A percentile compares a stretch with the other conserved stretches of the same genome.
These are phyloP conservation scores for Phataginus tricuspis DNA, from an alignment of 2,797 vertebrate species.

Conservation along the genomic window DNA sequence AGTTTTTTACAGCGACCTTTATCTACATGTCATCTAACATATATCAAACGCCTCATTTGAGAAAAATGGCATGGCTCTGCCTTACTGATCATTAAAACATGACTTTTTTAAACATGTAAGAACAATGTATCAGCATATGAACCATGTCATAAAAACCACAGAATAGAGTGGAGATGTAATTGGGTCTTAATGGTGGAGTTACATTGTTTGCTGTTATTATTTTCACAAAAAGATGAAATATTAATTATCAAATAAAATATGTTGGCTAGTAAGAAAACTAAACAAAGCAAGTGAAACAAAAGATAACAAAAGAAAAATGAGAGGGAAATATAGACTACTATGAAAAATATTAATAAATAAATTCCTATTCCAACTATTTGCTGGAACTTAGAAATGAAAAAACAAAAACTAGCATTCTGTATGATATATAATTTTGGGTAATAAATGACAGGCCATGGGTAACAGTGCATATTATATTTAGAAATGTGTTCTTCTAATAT, in stretches of 20 bases:
- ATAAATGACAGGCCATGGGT: not conserved
- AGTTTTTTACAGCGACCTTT: not conserved
- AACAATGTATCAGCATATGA: not conserved
- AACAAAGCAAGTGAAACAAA: not conserved
- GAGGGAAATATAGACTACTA: not conserved
- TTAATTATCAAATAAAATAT: constrained; percentile 12
- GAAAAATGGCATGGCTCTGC: not conserved
- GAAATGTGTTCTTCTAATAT: not conserved
- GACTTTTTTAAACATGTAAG: not conserved
- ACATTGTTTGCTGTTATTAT: not conserved
- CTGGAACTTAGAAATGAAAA: not conserved
- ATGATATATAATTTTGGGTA: not conserved
- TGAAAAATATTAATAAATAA: not conserved
- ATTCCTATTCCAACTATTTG: not conserved
- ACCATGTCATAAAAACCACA: not conserved
- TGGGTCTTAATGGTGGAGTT: not conserved
- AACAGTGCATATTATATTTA: not conserved
- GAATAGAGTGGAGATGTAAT: not conserved
- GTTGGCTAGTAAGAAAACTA: not conserved
- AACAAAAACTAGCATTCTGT: not conserved
- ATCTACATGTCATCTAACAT: not conserved
- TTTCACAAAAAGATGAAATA: constrained; percentile 40
- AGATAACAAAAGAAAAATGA: not conserved
- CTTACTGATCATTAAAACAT: not conserved
- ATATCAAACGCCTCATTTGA: not conserved